phyloP scores from a whole-genome alignment of 2,888 invertebrate species.

The Eupithecia pulchellata region DNA sequence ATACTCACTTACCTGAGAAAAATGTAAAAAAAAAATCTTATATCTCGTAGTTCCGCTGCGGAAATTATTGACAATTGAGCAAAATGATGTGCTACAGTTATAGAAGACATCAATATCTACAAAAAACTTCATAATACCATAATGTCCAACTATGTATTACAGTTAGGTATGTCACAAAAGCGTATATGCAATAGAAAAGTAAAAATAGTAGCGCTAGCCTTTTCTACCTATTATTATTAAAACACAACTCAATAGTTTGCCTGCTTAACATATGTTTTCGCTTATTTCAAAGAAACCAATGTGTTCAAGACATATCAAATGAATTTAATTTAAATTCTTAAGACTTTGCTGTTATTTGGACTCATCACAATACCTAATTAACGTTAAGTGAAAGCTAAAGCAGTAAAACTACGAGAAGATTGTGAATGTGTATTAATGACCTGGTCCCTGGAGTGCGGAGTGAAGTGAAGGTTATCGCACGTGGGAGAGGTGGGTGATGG shows the following conservation, averaged over 20 bases:
- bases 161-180: too few relatives aligned
- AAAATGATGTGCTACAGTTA: too few relatives aligned
- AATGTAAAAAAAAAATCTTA: too few relatives aligned
- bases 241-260: neutral
- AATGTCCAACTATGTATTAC: too few relatives aligned
- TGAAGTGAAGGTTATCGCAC: constrained; percentile 8
- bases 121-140: too few relatives aligned
- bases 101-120: too few relatives aligned
- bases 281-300: neutral
- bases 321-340: neutral
- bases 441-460: too few relatives aligned
- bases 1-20: too few relatives aligned
- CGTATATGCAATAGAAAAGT: too few relatives aligned
- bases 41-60: too few relatives aligned
- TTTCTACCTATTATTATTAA: neutral
- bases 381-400: neutral
- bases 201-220: too few relatives aligned
- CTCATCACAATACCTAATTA: neutral
- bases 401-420: neutral
- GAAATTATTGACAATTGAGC: too few relatives aligned
- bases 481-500: constrained; percentile 29
- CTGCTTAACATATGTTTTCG: neutral
- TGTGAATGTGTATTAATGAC: neutral
- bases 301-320: constrained; percentile 1
- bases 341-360: neutral